Evolutionary conservation across 2,888 invertebrate species (phyloP).

Genomic region (Amphimallon solstitiale): DNA sequence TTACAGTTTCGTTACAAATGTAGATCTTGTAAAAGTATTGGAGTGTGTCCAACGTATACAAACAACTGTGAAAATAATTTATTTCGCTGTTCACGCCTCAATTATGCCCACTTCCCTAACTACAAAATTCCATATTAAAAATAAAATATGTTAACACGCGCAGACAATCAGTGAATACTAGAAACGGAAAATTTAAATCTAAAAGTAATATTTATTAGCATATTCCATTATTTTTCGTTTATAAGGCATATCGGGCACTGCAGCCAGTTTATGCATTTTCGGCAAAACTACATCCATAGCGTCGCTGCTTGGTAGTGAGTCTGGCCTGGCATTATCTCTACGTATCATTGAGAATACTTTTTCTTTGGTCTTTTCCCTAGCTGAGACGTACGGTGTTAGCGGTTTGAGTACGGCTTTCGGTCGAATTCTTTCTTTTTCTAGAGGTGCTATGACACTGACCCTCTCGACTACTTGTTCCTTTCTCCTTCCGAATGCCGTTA

Average conservation of each 20-base stretch:
- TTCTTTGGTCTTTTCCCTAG: constrained; percentile 73
- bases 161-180: background rate
- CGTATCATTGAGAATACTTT: constrained; percentile 71
- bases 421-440: constrained; percentile 72
- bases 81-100: too few relatives aligned
- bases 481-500: constrained; percentile 84
- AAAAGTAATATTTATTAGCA: constrained; percentile 20
- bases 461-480: constrained; percentile 56
- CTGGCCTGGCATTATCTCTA: constrained; percentile 66
- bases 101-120: too few relatives aligned
- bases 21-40: too few relatives aligned
- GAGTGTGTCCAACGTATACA: too few relatives aligned
- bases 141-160: background rate
- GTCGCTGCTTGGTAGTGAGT: constrained; percentile 57
- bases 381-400: constrained; percentile 74
- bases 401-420: constrained; percentile 69
- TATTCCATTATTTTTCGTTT: constrained; percentile 58
- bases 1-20: too few relatives aligned
- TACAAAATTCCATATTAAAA: too few relatives aligned
- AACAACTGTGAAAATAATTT: too few relatives aligned
- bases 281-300: constrained; percentile 75
- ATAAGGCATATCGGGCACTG: constrained; percentile 62
- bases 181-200: constrained; percentile 1
- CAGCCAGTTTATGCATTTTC: constrained; percentile 67
- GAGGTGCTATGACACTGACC: constrained; percentile 66